Conservation (phyloP, 2,888 invertebrate species). For the Pasiphila rectangulata region DNA sequence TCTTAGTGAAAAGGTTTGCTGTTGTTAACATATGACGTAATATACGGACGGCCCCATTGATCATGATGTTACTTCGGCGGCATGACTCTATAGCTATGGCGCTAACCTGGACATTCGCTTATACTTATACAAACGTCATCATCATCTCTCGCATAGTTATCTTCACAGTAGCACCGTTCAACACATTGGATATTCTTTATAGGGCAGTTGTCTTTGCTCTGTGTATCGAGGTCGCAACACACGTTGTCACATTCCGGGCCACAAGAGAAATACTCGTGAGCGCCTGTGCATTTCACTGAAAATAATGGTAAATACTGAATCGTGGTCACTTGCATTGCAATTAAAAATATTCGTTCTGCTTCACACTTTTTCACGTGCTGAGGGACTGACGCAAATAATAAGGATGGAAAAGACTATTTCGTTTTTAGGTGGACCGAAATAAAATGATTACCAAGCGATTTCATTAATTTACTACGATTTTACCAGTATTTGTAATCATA, state of each 20-base stretch:
- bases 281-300: slow-evolving; percentile 29
- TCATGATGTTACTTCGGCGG: too few relatives aligned
- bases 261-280: slow-evolving; percentile 48
- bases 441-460: too few relatives aligned
- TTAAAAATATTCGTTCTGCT: background rate
- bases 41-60: too few relatives aligned
- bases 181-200: slow-evolving; percentile 42
- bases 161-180: slow-evolving; percentile 44
- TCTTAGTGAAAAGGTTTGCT: too few relatives aligned
- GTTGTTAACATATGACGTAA: too few relatives aligned
- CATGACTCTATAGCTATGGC: background rate
- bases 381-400: too few relatives aligned
- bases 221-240: slow-evolving; percentile 41
- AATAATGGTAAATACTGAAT: slow-evolving; percentile 5
- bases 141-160: slow-evolving; percentile 42
- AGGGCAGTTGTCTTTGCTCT: slow-evolving; percentile 42
- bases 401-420: too few relatives aligned
- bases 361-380: background rate
- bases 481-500: too few relatives aligned
- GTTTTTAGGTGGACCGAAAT: too few relatives aligned
- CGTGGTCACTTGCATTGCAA: background rate
- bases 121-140: slow-evolving; percentile 40
- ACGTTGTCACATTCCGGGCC: slow-evolving; percentile 54
- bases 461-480: too few relatives aligned
- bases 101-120: slow-evolving; percentile 38